Evolutionary conservation across 2,797 vertebrate genomes (phyloP).

Genomic region (Lutjanus argentimaculatus): DNA sequence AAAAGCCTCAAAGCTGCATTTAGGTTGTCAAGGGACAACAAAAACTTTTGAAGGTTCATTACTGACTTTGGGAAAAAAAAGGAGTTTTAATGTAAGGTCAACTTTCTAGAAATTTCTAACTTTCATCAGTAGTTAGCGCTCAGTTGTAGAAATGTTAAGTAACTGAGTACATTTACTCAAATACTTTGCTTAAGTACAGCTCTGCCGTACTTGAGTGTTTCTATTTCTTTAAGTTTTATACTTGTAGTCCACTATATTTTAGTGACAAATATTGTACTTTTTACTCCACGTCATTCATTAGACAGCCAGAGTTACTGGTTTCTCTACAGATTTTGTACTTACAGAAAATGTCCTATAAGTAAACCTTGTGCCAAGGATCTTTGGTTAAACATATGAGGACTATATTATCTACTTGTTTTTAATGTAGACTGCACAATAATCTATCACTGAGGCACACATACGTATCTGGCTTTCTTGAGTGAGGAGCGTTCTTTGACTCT

Average conservation of each 20-base stretch:
- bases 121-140: neutral
- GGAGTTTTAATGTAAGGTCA: too few relatives aligned
- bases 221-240: neutral
- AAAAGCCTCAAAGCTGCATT: too few relatives aligned
- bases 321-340: neutral
- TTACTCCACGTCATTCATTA: neutral
- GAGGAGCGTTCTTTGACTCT: constrained; percentile 77
- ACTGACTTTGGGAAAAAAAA: too few relatives aligned
- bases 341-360: neutral
- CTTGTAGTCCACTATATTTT: neutral
- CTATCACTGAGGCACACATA: constrained; percentile 38
- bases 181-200: neutral
- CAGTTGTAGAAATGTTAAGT: neutral
- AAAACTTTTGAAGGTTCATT: neutral
- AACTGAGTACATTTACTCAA: neutral
- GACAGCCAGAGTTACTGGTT: neutral
- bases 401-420: neutral
- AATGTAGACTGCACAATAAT: neutral
- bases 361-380: neutral
- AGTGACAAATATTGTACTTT: neutral
- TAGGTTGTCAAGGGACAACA: neutral
- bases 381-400: neutral
- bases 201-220: accelerated
- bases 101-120: neutral
- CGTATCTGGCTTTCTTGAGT: constrained; percentile 86